phyloP scores from a whole-genome alignment of 2,888 invertebrate species.

The Ceriagrion tenellum region DNA sequence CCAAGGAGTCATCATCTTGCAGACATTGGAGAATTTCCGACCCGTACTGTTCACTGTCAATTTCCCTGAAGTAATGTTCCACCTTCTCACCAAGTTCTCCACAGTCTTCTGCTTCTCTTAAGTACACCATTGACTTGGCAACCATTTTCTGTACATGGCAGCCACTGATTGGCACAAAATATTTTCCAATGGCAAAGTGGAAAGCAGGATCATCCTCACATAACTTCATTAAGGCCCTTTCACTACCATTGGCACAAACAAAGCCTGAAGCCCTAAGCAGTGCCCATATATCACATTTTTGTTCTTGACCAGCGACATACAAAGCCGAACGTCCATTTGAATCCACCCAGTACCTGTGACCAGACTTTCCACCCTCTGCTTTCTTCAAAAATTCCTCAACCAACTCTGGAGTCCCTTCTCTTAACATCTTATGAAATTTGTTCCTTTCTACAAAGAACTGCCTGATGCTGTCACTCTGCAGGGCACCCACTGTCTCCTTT shows the following conservation, averaged over 20 bases:
- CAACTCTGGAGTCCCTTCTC: neutral
- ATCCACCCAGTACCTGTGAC: neutral
- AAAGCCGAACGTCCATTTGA: neutral
- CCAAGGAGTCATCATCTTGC: neutral
- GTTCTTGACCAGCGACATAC: neutral
- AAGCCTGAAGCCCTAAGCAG: neutral
- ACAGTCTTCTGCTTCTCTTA: neutral
- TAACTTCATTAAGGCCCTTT: neutral
- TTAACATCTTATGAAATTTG: neutral
- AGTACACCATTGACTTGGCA: neutral
- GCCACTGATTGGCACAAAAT: neutral
- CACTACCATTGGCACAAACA: neutral
- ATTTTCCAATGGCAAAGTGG: neutral
- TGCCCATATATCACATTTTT: neutral
- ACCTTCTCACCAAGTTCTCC: neutral
- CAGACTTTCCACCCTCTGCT: neutral
- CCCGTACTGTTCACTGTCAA: neutral
- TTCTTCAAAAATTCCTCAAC: neutral
- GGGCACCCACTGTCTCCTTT: too few relatives aligned
- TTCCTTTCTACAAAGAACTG: neutral
- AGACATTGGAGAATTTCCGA: neutral
- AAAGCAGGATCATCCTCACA: neutral
- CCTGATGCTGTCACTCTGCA: neutral
- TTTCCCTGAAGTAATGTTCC: neutral
- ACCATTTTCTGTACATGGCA: neutral